A percentile compares a stretch with the other conserved stretches of the same genome.
Evolutionary conservation across 2,888 invertebrate species (phyloP).

Genomic region (Herminia tarsipennalis): DNA sequence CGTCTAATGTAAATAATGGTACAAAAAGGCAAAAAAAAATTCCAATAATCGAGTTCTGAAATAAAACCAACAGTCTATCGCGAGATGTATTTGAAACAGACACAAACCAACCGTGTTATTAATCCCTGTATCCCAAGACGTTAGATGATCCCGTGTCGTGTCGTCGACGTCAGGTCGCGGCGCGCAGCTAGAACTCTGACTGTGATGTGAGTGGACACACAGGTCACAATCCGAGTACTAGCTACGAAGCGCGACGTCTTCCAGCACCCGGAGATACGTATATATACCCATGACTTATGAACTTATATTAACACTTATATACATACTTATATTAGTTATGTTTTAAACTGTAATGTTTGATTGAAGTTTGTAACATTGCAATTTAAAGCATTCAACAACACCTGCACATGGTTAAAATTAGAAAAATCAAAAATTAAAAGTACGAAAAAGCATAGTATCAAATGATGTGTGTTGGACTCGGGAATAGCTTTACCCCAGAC

Average conservation of each 20-base stretch:
- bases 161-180: constrained; percentile 51
- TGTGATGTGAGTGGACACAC: constrained; percentile 95
- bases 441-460: too few relatives aligned
- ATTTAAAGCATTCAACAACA: too few relatives aligned
- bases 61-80: not conserved
- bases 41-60: too few relatives aligned
- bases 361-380: constrained; percentile 7
- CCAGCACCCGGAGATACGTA: constrained; percentile 22
- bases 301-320: too few relatives aligned
- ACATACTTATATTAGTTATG: too few relatives aligned
- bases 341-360: constrained; percentile 5
- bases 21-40: not conserved
- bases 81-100: not conserved
- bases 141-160: constrained; percentile 25
- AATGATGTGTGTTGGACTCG: too few relatives aligned
- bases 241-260: constrained; percentile 68
- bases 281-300: constrained; percentile 26
- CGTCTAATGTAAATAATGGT: too few relatives aligned
- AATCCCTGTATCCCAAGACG: constrained; percentile 29
- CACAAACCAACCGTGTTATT: constrained; percentile 9
- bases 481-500: too few relatives aligned
- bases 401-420: too few relatives aligned
- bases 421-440: too few relatives aligned
- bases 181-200: constrained; percentile 97
- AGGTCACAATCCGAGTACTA: constrained; percentile 93